Evolutionary conservation across 1,140 invertebrate species (phyloP).

Genomic region (Aphis gossypii): DNA sequence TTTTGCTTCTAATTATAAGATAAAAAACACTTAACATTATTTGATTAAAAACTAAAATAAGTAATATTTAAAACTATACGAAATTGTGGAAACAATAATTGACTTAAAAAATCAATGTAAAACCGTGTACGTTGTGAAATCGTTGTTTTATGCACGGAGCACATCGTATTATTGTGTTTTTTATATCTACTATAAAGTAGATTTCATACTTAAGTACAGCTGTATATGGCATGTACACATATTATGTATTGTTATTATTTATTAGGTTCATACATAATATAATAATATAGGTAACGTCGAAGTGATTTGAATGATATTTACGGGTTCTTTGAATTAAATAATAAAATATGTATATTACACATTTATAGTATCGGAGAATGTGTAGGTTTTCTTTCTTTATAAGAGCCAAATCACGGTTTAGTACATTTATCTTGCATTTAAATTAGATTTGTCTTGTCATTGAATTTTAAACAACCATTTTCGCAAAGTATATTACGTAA

Average conservation of each 20-base stretch:
- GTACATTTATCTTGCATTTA: not conserved
- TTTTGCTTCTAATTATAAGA: too few species aligned
- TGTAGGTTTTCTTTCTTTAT: not conserved
- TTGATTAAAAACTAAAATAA: not conserved
- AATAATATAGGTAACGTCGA: too few species aligned
- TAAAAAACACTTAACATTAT: too few species aligned
- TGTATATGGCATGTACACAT: too few species aligned
- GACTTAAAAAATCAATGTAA: not conserved
- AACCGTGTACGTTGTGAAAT: not conserved
- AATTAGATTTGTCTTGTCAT: not conserved
- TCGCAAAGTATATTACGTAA: not conserved
- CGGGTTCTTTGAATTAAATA: not conserved
- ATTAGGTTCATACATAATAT: too few species aligned
- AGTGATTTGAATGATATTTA: not conserved
- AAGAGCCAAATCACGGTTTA: not conserved
- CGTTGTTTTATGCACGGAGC: not conserved
- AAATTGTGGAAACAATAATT: not conserved
- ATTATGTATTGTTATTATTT: too few species aligned
- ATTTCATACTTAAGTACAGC: too few species aligned
- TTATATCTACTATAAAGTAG: not conserved
- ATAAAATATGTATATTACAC: not conserved
- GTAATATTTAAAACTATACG: not conserved
- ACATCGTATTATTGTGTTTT: not conserved
- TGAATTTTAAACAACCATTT: not conserved
- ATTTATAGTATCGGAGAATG: not conserved